Base-by-base conservation (phyloP, 2,888 invertebrate species). In the Pachymerium ferrugineum region DNA sequence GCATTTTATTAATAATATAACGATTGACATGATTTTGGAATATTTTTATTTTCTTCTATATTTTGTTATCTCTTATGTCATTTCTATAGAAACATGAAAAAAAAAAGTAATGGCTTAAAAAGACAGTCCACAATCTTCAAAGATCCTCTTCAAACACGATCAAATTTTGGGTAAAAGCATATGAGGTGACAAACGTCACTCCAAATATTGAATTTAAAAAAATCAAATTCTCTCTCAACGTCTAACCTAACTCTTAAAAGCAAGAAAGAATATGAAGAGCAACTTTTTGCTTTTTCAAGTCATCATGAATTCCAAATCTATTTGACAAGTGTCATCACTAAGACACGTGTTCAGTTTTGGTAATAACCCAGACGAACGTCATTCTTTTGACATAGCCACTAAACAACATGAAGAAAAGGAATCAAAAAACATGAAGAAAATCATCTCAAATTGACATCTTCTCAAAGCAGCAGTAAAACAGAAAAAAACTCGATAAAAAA, bases 281-380 rank as follows among this genome's bases (percentile, higher is more conserved):
- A 47, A 47, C 47, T 47, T 47, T 47, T 47, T 47, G 47, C 47
- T 47, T 47, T 47, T 47, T 47, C 47, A 47, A 47, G 47, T 47
- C 47, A 47, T 47, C 47, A 47, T 47, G 47, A 47, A 47, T 47
- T 47, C n/a, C 47, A 47, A 47, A 47, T 47, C 47, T 47, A 47
- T 47, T 47, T 47, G 47, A 47, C 47, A 47, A 47, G 47, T 47
- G 47, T 47, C 47, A 47, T 47, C 47, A 47, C 47, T 47, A 47
- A 47, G 47, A 47, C 47, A 47, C 47, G 47, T 47, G 47, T 47
- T 47, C 47, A 47, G 47, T 47, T 47, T 47, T 47, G 16, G 47
- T 47, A 47, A 47, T 47, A 47, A 47, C 47, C 47, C 22, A 47
- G 47, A 47, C 47, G n/a, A 10, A 47, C 47, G 47, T 47, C 47